Evolutionary conservation across 1,140 invertebrate genomes (phyloP).

Genomic region (Alviniconcha marisindica): DNA sequence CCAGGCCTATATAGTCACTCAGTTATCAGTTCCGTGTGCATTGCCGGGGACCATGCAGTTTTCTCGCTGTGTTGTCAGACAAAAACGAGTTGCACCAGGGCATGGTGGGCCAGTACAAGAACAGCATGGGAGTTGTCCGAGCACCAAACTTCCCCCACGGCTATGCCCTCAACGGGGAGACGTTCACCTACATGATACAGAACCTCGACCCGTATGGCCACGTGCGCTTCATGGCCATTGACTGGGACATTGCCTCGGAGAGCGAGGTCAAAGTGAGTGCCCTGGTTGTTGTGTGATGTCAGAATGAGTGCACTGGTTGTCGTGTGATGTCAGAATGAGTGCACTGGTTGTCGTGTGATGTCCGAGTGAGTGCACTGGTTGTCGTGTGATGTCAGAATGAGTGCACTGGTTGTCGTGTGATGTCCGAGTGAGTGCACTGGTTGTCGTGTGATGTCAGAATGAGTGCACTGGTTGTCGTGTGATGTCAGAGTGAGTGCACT

Average conservation of each 20-base stretch:
- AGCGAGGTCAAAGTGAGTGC: constrained; percentile 65
- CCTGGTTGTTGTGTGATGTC: not conserved
- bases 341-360: not conserved
- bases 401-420: not conserved
- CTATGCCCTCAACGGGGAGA: constrained; percentile 70
- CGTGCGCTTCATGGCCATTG: constrained; percentile 66
- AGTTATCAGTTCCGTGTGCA: too few relatives aligned
- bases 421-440: not conserved
- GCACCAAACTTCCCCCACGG: constrained; percentile 71
- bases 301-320: not conserved
- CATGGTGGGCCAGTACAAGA: constrained; percentile 57
- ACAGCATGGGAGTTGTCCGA: constrained; percentile 53
- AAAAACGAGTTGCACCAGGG: constrained; percentile 61
- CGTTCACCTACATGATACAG: constrained; percentile 69
- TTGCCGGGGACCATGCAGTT: not conserved
- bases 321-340: not conserved
- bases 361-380: not conserved
- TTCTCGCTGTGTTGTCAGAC: constrained; percentile 49
- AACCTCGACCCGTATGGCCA: constrained; percentile 71
- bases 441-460: too few relatives aligned
- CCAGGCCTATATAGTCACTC: too few relatives aligned
- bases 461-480: too few relatives aligned
- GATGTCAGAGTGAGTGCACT: too few relatives aligned
- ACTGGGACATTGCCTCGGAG: constrained; percentile 69
- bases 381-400: not conserved